Percentiles rank a stretch among this genome's conserved stretches.
Evolutionary conservation across 2,888 invertebrate species (phyloP).

Genomic region (Mystacides longicornis): DNA sequence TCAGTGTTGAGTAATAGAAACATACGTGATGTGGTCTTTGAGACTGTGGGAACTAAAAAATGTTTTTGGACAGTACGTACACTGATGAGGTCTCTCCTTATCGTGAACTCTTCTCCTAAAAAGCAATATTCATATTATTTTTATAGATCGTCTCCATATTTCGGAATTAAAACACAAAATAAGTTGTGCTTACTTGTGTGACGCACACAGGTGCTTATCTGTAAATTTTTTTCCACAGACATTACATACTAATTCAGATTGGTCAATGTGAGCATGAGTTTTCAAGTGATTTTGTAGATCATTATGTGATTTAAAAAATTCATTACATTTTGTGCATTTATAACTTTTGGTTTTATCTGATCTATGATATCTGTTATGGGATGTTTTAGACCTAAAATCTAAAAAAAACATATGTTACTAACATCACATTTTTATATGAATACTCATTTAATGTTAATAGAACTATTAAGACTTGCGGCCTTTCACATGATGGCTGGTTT

Average conservation of each 20-base stretch:
- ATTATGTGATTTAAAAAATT: background rate
- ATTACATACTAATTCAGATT: slow-evolving; percentile 31
- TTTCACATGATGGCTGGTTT: too few relatives aligned
- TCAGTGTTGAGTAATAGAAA: background rate
- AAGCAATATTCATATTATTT: background rate
- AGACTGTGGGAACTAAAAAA: slow-evolving; percentile 43
- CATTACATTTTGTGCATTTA: background rate
- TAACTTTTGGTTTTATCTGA: background rate
- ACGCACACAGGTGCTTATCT: slow-evolving; percentile 30
- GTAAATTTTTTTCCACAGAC: slow-evolving; percentile 36
- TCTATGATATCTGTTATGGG: background rate
- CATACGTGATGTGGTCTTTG: slow-evolving; percentile 39
- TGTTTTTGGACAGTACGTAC: slow-evolving; percentile 44
- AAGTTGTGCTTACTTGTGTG: slow-evolving; percentile 37
- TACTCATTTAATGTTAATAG: too few relatives aligned
- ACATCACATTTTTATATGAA: background rate
- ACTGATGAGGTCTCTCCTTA: slow-evolving; percentile 39
- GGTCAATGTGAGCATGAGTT: slow-evolving; percentile 35
- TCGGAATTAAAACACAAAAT: background rate
- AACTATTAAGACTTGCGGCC: too few relatives aligned
- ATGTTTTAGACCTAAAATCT: slow-evolving; percentile 3
- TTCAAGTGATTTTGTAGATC: slow-evolving; percentile 30
- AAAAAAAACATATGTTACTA: background rate
- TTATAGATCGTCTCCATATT: background rate
- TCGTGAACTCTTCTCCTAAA: slow-evolving; percentile 42